Percentiles rank a stretch among this genome's conserved stretches.
These are phyloP conservation scores for Cherax destructor DNA, from an alignment of 1,140 invertebrate genomes.

Conservation along the genomic window DNA sequence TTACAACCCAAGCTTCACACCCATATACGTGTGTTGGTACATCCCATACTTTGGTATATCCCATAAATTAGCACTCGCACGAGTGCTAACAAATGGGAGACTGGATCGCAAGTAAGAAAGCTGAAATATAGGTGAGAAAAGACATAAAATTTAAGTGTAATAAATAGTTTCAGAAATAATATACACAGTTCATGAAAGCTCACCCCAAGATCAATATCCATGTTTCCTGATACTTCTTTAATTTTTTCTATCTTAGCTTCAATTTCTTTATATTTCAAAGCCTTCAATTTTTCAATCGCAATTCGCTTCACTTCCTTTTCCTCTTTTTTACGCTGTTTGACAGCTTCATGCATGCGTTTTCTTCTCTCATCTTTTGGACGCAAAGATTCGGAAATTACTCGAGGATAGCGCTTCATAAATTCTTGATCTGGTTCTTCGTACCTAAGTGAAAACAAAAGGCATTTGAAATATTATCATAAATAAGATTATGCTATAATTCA, in stretches of 20 bases:
- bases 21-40: too few species aligned
- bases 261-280: constrained; percentile 92
- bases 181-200: constrained; percentile 53
- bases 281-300: constrained; percentile 90
- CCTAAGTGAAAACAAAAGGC: constrained; percentile 5
- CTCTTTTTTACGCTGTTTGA: constrained; percentile 80
- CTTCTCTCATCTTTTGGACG: constrained; percentile 87
- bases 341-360: constrained; percentile 82
- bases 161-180: too few species aligned
- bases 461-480: too few species aligned
- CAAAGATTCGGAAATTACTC: constrained; percentile 89
- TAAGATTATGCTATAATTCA: too few species aligned
- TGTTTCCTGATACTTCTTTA: constrained; percentile 92
- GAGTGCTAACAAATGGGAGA: too few species aligned
- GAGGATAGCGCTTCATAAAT: constrained; percentile 93
- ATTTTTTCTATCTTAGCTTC: constrained; percentile 90
- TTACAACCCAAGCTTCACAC: too few species aligned
- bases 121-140: too few species aligned
- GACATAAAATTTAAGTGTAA: too few species aligned
- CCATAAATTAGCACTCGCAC: too few species aligned
- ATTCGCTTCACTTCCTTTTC: constrained; percentile 90
- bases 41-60: too few species aligned
- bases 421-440: constrained; percentile 95
- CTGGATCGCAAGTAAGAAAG: too few species aligned
- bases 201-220: constrained; percentile 79